phyloP scores from a whole-genome alignment of 2,113 vertebrate species.

The Hassar affinis region DNA sequence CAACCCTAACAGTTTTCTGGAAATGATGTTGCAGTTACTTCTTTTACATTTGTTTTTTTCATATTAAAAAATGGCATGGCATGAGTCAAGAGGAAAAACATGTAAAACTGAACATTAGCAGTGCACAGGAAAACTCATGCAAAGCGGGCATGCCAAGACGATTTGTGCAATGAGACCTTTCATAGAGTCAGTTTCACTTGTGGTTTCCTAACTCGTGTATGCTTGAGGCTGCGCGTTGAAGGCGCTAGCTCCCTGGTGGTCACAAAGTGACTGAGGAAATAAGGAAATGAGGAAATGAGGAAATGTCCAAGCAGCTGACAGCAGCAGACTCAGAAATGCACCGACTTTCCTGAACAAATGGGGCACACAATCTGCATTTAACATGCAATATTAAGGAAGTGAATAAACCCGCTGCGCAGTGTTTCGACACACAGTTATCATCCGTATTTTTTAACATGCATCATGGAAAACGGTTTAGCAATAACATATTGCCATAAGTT shows the following conservation, averaged over 20 bases:
- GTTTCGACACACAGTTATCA: background rate
- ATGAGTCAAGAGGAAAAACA: background rate
- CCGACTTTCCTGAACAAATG: conserved; percentile 34
- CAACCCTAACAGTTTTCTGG: background rate
- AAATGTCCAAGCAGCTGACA: conserved; percentile 44
- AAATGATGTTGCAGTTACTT: background rate
- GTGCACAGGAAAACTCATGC: background rate
- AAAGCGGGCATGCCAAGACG: background rate
- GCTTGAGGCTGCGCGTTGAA: background rate
- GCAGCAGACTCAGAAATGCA: conserved; percentile 33
- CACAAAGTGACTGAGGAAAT: background rate
- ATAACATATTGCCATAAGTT: too few species aligned
- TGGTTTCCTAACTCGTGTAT: background rate
- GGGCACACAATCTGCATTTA: background rate
- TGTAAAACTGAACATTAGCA: background rate
- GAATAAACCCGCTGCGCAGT: background rate
- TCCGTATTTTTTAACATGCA: background rate
- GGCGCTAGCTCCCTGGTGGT: background rate
- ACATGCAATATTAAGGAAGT: background rate
- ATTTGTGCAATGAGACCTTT: background rate
- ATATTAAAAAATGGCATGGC: background rate
- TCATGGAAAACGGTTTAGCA: background rate
- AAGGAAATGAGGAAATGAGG: conserved; percentile 3
- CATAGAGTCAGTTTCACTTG: background rate
- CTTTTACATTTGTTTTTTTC: background rate